Percentiles rank a stretch among this genome's conserved stretches.
phyloP scores from a whole-genome alignment of 2,888 invertebrate genomes.

The Tetragonisca angustula region DNA sequence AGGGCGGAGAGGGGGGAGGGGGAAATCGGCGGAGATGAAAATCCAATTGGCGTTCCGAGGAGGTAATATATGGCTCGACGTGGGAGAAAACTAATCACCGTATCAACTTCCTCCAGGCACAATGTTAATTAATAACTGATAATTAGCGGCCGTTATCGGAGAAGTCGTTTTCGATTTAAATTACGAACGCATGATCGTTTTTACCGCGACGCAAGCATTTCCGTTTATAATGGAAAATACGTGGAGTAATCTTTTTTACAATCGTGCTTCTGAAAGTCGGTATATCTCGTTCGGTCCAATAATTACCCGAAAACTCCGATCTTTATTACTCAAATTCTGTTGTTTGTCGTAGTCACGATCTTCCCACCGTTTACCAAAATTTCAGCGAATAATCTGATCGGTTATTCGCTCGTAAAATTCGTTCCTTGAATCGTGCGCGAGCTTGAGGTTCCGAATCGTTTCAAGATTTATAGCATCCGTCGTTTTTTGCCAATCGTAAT shows the following conservation, averaged over 20 bases:
- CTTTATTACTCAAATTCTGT: background rate
- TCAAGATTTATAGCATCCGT: constrained; percentile 11
- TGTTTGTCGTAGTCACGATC: constrained; percentile 23
- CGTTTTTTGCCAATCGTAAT: background rate
- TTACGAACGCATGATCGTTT: background rate
- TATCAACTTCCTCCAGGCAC: background rate
- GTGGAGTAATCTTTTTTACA: constrained; percentile 1
- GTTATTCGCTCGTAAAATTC: constrained; percentile 16
- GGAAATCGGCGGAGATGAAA: background rate
- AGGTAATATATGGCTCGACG: background rate
- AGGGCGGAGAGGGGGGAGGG: too few relatives aligned
- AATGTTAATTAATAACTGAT: constrained; percentile 34
- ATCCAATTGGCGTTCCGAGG: background rate
- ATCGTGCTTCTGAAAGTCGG: constrained; percentile 1
- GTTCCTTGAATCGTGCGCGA: background rate
- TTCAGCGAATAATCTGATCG: constrained; percentile 26
- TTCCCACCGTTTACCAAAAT: constrained; percentile 1
- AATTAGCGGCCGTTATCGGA: constrained; percentile 36
- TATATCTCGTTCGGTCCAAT: background rate
- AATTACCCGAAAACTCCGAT: constrained; percentile 17
- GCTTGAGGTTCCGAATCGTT: background rate
- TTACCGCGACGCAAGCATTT: background rate
- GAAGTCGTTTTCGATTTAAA: constrained; percentile 28
- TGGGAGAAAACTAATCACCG: background rate
- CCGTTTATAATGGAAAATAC: background rate